Conservation (phyloP, 1,140 invertebrate genomes). For the Magallana gigas region DNA sequence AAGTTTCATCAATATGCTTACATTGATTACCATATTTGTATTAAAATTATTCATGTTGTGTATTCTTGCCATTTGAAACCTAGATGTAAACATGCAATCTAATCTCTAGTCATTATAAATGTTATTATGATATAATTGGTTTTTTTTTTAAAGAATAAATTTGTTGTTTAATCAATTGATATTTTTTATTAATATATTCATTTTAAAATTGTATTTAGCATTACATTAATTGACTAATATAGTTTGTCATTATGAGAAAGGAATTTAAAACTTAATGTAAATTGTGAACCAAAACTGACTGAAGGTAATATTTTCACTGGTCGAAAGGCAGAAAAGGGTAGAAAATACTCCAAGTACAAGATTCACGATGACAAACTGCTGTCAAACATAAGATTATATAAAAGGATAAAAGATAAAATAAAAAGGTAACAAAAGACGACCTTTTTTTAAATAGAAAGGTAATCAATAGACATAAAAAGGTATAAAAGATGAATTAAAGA, state of each 20-base stretch:
- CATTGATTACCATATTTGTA: not conserved
- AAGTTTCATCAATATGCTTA: not conserved
- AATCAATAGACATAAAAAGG: not conserved
- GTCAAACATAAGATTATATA: not conserved
- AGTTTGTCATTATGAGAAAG: not conserved
- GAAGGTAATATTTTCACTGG: not conserved
- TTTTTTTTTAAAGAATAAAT: not conserved
- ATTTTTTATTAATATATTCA: too few relatives aligned
- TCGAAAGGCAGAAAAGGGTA: not conserved
- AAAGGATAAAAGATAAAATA: not conserved
- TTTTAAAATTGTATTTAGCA: not conserved
- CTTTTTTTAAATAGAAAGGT: not conserved
- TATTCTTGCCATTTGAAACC: conserved; percentile 5
- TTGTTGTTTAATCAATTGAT: not conserved
- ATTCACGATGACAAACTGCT: not conserved
- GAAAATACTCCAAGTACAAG: not conserved
- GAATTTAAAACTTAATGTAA: not conserved
- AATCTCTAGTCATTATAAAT: not conserved
- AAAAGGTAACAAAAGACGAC: not conserved
- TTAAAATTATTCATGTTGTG: not conserved
- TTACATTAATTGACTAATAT: not conserved
- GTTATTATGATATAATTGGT: not conserved
- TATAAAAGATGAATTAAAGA: conserved; percentile 8
- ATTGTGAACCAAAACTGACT: too few relatives aligned
- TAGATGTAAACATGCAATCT: not conserved